phyloP scores from a whole-genome alignment of 64 coral and sea anemone genomes.

The Platygyra sinensis region DNA sequence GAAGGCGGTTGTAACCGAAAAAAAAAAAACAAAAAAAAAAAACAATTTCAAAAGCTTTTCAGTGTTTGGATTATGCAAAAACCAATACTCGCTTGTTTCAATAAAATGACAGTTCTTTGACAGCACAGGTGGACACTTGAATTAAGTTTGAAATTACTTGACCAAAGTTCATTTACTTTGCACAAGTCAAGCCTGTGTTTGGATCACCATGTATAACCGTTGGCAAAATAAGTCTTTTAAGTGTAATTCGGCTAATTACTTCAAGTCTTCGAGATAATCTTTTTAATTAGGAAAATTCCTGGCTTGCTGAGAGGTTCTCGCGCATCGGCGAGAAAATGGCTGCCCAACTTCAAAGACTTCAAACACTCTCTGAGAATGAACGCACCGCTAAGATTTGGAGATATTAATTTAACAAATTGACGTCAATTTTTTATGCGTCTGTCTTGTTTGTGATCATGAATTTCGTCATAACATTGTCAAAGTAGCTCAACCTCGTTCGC shows the following conservation, averaged over 20 bases:
- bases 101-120: constrained; percentile 11
- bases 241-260: neutral
- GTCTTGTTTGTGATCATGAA: no score
- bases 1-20: neutral
- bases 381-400: no score
- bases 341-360: no score
- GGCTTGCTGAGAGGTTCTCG: neutral
- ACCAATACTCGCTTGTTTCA: neutral
- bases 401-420: no score
- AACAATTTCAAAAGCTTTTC: neutral
- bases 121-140: neutral
- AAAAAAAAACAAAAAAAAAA: neutral
- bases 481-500: no score
- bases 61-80: neutral
- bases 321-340: neutral
- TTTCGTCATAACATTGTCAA: no score
- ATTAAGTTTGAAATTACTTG: neutral
- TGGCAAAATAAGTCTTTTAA: neutral
- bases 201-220: neutral
- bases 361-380: no score
- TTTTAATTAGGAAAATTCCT: neutral
- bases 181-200: neutral
- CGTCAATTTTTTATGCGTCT: no score
- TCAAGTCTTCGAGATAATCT: neutral
- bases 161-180: neutral